These are phyloP conservation scores for Gambelia wislizenii DNA, from an alignment of 2,797 vertebrate species.

Conservation along the genomic window DNA sequence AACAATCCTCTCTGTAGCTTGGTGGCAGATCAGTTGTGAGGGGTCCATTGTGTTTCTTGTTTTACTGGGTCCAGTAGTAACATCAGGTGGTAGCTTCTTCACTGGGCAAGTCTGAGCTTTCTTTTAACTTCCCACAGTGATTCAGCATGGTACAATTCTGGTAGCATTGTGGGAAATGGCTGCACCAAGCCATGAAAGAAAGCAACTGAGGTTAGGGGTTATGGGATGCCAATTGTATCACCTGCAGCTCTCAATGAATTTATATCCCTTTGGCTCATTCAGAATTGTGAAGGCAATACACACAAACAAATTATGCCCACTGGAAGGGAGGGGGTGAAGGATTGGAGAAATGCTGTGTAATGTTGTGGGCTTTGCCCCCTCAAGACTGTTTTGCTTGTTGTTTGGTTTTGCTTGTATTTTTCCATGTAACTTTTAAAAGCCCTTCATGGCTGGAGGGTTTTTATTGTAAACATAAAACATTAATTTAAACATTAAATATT, in stretches of 20 bases:
- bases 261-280: not conserved
- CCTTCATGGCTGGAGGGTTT: constrained; percentile 73
- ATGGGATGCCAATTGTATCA: not conserved
- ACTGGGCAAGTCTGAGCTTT: too few relatives aligned
- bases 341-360: not conserved
- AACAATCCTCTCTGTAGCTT: not conserved
- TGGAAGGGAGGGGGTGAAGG: not conserved
- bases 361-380: constrained; percentile 21
- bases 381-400: constrained; percentile 38
- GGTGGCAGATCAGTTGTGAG: too few relatives aligned
- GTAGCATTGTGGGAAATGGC: too few relatives aligned
- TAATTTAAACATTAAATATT: constrained; percentile 84
- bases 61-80: too few relatives aligned
- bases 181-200: too few relatives aligned
- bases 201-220: not conserved
- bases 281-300: not conserved
- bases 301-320: not conserved
- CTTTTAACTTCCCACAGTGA: too few relatives aligned
- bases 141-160: too few relatives aligned
- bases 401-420: constrained; percentile 71
- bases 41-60: too few relatives aligned
- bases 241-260: not conserved
- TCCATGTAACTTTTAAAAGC: constrained; percentile 76
- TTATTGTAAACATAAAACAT: constrained; percentile 83
- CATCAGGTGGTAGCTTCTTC: too few relatives aligned